phyloP scores from a whole-genome alignment of 2,113 vertebrate genomes.

The Scopus umbretta region DNA sequence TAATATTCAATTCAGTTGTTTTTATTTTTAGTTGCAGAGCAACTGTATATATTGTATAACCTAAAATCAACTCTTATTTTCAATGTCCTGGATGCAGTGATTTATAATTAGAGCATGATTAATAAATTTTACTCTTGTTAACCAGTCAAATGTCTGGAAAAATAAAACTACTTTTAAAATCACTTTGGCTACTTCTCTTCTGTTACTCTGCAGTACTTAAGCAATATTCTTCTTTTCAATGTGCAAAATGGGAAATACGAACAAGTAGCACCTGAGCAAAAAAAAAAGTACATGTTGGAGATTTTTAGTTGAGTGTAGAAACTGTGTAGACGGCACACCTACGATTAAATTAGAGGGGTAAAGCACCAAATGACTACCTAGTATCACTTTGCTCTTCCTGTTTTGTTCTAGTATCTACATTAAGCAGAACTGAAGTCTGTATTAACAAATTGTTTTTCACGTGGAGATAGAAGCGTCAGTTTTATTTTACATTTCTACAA shows the following conservation, averaged over 20 bases:
- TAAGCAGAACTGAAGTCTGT: neutral
- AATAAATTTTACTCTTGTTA: conserved; percentile 75
- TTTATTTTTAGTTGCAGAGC: conserved; percentile 89
- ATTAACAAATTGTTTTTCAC: neutral
- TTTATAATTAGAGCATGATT: conserved; percentile 78
- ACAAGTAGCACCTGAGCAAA: neutral
- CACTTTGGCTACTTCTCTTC: neutral
- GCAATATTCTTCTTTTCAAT: neutral
- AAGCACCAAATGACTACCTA: neutral
- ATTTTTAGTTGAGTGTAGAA: neutral
- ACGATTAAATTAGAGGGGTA: neutral
- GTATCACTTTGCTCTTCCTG: neutral
- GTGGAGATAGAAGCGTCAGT: neutral
- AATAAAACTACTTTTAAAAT: conserved; percentile 81
- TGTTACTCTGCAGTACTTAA: neutral
- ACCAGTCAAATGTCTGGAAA: conserved; percentile 83
- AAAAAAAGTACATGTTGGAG: neutral
- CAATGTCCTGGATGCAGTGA: conserved; percentile 79
- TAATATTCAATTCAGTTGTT: conserved; percentile 74
- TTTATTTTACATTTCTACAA: conserved; percentile 52
- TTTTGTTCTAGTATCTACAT: neutral
- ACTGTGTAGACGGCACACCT: neutral
- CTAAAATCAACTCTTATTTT: conserved; percentile 78
- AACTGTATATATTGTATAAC: conserved; percentile 86
- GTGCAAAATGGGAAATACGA: neutral